A percentile compares a stretch with the other conserved stretches of the same genome.
Conservation (phyloP, 2,797 vertebrate genomes). For the Allobates femoralis region DNA sequence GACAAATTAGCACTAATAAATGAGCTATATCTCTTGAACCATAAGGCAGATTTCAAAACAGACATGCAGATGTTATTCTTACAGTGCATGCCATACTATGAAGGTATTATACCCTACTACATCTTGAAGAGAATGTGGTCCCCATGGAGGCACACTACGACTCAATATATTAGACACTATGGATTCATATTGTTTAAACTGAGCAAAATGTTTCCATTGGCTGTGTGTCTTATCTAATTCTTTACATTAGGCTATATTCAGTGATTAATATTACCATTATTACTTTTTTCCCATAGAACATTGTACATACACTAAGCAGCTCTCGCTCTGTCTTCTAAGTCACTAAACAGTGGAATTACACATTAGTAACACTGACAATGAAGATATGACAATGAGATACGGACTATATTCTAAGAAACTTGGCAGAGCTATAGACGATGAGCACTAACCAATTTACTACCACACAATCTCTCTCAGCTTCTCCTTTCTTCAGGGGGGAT, state of each 20-base stretch:
- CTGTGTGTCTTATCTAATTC: neutral
- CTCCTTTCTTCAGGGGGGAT: conserved; percentile 50
- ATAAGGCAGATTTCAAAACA: too few species aligned
- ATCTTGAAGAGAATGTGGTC: neutral
- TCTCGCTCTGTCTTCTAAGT: conserved; percentile 4
- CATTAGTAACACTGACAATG: conserved; percentile 51
- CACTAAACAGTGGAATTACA: conserved; percentile 25
- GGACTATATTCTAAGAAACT: conserved; percentile 18
- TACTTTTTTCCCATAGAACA: neutral
- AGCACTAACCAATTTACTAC: conserved; percentile 40
- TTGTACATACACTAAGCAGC: neutral
- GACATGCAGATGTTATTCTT: too few species aligned
- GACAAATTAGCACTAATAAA: too few species aligned
- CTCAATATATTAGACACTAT: neutral
- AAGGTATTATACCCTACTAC: neutral
- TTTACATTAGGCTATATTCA: neutral
- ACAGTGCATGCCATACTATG: neutral
- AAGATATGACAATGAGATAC: conserved; percentile 46
- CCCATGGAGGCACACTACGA: neutral
- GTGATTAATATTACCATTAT: neutral
- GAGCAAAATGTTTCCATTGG: neutral
- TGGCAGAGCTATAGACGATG: conserved; percentile 46
- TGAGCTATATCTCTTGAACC: too few species aligned
- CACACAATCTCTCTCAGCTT: conserved; percentile 55
- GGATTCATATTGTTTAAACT: neutral